Evolutionary conservation across 2,113 vertebrate genomes (phyloP), one percentile per base, ranked within the genome.

Genomic region (Butastur rufipennis): DNA sequence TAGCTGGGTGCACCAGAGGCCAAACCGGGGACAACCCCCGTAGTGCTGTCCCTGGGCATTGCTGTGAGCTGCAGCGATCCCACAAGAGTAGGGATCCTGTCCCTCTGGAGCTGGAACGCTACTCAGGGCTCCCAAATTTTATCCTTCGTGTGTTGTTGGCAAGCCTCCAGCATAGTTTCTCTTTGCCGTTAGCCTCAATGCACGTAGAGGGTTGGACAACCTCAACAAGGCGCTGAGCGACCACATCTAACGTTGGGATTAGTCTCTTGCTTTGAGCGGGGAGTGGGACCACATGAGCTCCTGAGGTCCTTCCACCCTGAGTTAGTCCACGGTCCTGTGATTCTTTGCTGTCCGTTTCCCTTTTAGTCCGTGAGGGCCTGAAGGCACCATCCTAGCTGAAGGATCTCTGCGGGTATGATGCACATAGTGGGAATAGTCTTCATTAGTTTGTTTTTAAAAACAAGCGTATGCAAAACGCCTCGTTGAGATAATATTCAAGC

Each of bases 391-490:
- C 36, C 36, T 52, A 11, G 21, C 16, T 62, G 40, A 17, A 47
- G 32, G 10, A 3, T 55, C 52, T 81, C 29, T 55, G 29, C 27
- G 40, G n/a, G 15, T 38, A 4, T n/a, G 50, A 31, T 47, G 32
- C 29, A 78, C 13, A 5, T 4, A 55, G 32, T 59, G n/a, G 61
- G 67, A 84, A 47, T 12, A 45, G 7, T 38, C 40, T 62, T 84
- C 66, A 61, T 82, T 73, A 66, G 16, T 53, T 86, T 91, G 13
- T 81, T 70, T 95, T 86, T 58, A 38, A 50, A 80, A 92, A 25
- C 17, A 71, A 58, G 6, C 55, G 5, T 55, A 52, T 67, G 61
- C 45, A 71, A 58, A 91, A 11, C 4, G 18, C 17, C 36, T 65
- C 3, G 10, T 53, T 78, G 73, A 90, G 34, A 18, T 40, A 78